Base-by-base conservation (phyloP, 2,888 invertebrate species). In the Vandiemenella viatica region DNA sequence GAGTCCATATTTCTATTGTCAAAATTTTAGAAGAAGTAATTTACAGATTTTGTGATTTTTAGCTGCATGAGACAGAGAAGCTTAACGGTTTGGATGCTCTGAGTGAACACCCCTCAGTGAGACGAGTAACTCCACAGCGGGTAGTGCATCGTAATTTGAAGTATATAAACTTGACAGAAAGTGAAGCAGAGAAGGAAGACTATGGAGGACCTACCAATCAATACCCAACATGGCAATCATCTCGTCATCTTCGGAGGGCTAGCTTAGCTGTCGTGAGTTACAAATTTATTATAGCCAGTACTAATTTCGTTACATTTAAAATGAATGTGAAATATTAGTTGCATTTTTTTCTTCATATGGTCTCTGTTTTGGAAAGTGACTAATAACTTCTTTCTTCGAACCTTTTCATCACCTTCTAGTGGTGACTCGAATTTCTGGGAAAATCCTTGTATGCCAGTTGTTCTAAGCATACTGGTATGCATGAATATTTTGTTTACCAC, bases 61-160 rank as follows among this genome's bases (percentile, higher is more conserved):
- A 63, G 60, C 62, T 86, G 13, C 73, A 77, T 55, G 77, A 79
- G 56, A 68, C 67, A 10, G 67, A 67, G 50, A 57, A 61, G 22
- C 51, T 60, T 16, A 62, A 63, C 51, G 80, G 78, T 0, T 60
- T 84, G 10, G 71, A 75, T 50, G 79, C 80, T 10, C 65, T 90
- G 7, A 73, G 67, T 44, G 74, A 76, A 50, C 90, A 91, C 66
- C 87, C 88, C 1, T 75, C 79, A 0, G 70, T 91, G 6, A 80
- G 80, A 58, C 70, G 80, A 48, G 82, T 91, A 0, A 83, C 86
- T 6, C 77, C 80, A 1, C 88, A 91, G 60, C 73, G 81, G 52
- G 75, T 81, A 66, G 86, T 90, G 1, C 77, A 79, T 50, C 71
- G 90, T 52, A 80, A 77, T 20, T 72, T 90, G 46, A 82, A 83